Evolutionary conservation across 2,113 vertebrate genomes (phyloP).

Genomic region (Cryptoleucopteryx plumbea): DNA sequence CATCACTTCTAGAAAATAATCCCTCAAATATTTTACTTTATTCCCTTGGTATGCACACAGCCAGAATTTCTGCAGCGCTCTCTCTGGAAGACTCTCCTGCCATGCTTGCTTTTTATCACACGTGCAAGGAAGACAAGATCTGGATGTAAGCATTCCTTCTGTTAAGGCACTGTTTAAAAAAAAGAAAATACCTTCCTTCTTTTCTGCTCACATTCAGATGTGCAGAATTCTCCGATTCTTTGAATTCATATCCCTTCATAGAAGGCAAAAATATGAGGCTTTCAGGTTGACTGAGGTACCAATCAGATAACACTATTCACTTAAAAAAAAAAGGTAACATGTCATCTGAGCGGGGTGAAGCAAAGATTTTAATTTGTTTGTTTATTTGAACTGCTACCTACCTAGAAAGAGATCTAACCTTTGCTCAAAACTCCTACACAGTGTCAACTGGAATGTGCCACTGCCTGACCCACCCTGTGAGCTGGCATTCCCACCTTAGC

Average conservation of each 20-base stretch:
- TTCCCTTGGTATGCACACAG: background rate
- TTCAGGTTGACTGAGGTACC: background rate
- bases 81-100: background rate
- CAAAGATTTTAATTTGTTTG: background rate
- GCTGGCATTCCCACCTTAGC: background rate
- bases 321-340: accelerated
- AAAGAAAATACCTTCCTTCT: background rate
- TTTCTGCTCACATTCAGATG: background rate
- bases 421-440: accelerated
- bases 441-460: no score
- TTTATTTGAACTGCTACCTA: background rate
- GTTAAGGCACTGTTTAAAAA: background rate
- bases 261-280: background rate
- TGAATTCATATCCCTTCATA: background rate
- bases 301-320: background rate
- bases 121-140: accelerated
- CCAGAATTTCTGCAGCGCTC: background rate
- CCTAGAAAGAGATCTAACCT: background rate
- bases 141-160: background rate
- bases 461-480: background rate
- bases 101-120: background rate
- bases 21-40: background rate
- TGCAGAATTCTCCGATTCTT: background rate
- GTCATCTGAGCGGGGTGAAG: accelerated
- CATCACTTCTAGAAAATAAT: background rate